phyloP scores from a whole-genome alignment of 2,797 vertebrate genomes.

The Valencia hispanica region DNA sequence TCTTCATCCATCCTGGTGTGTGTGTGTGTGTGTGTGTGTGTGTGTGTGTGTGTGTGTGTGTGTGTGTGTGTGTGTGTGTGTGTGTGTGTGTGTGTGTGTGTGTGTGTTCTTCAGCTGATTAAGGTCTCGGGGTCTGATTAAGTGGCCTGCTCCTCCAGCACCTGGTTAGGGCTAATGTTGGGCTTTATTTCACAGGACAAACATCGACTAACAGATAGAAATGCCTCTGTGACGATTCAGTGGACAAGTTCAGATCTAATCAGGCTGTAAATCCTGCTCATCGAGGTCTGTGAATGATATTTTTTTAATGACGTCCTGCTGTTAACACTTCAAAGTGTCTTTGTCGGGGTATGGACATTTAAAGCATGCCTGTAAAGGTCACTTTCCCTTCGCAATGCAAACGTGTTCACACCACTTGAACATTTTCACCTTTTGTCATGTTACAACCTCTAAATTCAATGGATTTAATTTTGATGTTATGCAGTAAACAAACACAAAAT shows the following conservation, averaged over 20 bases:
- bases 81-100: constrained; percentile 43
- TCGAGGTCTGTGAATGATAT: constrained; percentile 38
- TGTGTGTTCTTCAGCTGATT: constrained; percentile 63
- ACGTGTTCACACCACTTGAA: neutral
- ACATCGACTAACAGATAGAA: constrained; percentile 31
- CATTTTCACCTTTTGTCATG: neutral
- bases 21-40: constrained; percentile 63
- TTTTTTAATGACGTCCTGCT: constrained; percentile 10
- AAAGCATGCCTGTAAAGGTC: constrained; percentile 57
- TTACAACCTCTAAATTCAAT: neutral
- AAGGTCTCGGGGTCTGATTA: constrained; percentile 69
- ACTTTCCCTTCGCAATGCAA: constrained; percentile 33
- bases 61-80: constrained; percentile 46
- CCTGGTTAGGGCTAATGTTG: constrained; percentile 75
- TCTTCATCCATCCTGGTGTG: constrained; percentile 31
- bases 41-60: constrained; percentile 64
- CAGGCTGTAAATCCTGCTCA: constrained; percentile 18
- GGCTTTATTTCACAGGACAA: constrained; percentile 61
- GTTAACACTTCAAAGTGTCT: constrained; percentile 29
- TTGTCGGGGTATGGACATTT: constrained; percentile 41
- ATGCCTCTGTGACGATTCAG: constrained; percentile 41
- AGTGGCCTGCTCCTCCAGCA: constrained; percentile 67
- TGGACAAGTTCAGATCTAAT: constrained; percentile 25
- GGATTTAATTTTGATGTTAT: neutral
- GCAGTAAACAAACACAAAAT: neutral